A percentile compares a stretch with the other conserved stretches of the same genome.
These are phyloP conservation scores for Thymallus thymallus DNA, from an alignment of 2,113 vertebrate genomes.

Conservation along the genomic window DNA sequence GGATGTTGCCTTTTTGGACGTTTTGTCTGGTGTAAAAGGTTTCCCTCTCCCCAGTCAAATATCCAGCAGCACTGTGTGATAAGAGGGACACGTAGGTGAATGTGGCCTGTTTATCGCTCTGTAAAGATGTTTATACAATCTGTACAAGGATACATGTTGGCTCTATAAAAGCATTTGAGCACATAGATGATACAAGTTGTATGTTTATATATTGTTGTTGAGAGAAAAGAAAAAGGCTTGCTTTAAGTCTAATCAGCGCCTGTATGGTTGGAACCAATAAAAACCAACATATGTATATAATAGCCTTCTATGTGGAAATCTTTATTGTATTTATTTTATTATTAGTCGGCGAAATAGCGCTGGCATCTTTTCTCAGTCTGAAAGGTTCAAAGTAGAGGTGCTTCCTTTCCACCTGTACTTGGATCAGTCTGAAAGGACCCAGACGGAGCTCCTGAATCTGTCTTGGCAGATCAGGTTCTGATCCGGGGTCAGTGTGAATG, in stretches of 20 bases:
- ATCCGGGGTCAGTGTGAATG: not conserved
- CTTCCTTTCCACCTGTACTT: not conserved
- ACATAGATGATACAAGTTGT: not conserved
- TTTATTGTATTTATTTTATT: slow-evolving; percentile 62
- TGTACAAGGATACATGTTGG: not conserved
- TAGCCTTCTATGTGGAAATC: slow-evolving; percentile 49
- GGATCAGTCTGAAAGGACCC: slow-evolving; percentile 13
- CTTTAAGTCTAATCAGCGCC: slow-evolving; percentile 24
- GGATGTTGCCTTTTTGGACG: not conserved
- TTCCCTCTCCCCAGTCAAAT: slow-evolving; percentile 22
- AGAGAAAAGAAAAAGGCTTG: slow-evolving; percentile 32
- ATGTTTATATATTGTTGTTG: slow-evolving; percentile 41
- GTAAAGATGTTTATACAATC: not conserved
- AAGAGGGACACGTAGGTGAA: not conserved
- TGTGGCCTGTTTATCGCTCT: not conserved
- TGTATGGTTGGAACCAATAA: not conserved
- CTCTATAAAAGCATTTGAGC: slow-evolving; percentile 19
- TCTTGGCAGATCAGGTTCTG: too few species aligned
- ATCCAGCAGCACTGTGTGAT: slow-evolving; percentile 5
- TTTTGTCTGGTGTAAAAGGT: not conserved
- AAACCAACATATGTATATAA: slow-evolving; percentile 54
- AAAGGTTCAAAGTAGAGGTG: not conserved
- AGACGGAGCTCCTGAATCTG: slow-evolving; percentile 1
- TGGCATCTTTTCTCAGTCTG: slow-evolving; percentile 15
- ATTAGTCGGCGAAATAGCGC: slow-evolving; percentile 30